Conservation (phyloP, 2,797 vertebrate genomes). For the Hemitrygon akajei region DNA sequence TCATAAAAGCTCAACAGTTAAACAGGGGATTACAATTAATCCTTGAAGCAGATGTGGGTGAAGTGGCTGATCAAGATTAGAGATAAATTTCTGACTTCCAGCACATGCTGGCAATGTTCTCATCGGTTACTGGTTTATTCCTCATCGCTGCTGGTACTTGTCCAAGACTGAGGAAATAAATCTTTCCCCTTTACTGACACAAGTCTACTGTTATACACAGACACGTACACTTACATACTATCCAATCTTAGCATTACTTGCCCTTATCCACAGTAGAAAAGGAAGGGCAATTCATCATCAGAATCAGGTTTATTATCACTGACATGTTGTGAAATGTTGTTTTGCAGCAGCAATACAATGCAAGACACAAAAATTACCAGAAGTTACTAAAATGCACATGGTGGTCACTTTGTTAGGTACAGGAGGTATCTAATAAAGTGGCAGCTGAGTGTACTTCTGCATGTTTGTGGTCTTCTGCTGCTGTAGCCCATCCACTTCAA, state of each 20-base stretch:
- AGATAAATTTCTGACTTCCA: not conserved
- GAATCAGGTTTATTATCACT: no score
- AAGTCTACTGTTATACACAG: not conserved
- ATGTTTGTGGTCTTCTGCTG: no score
- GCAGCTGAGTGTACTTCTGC: no score
- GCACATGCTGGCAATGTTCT: not conserved
- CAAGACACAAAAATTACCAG: no score
- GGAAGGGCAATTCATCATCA: not conserved
- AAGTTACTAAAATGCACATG: no score
- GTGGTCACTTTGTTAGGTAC: no score
- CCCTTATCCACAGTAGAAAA: not conserved
- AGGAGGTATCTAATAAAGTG: no score
- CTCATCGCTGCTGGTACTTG: no score
- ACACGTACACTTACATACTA: not conserved
- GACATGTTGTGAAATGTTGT: no score
- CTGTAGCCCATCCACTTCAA: no score
- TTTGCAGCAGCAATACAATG: no score
- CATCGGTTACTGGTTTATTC: not conserved
- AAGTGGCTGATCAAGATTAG: not conserved
- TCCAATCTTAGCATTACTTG: not conserved
- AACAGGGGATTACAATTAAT: not conserved
- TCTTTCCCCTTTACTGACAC: no score
- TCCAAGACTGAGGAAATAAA: not conserved
- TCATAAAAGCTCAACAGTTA: not conserved
- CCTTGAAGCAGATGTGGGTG: not conserved